Percentiles rank a stretch among this genome's conserved stretches.
These are phyloP conservation scores for Catharus ustulatus DNA, from an alignment of 2,797 vertebrate genomes.

Conservation along the genomic window DNA sequence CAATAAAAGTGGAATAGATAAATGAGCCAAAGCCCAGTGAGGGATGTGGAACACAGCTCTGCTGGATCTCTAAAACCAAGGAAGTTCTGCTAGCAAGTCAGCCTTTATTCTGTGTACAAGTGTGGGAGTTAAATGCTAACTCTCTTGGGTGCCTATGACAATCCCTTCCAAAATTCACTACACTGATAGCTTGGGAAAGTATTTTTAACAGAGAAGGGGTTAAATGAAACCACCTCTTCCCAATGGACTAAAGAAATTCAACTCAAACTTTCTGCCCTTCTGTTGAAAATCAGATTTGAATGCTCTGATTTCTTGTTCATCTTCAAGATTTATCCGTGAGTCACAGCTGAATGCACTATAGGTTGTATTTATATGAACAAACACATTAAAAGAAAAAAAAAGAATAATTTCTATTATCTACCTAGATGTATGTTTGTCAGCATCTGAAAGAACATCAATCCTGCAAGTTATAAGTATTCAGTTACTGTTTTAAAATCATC, in stretches of 20 bases:
- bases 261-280: neutral
- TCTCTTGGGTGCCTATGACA: neutral
- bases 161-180: neutral
- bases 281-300: constrained; percentile 68
- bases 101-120: neutral
- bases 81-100: neutral
- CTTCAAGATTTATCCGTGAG: constrained; percentile 71
- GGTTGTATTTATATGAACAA: constrained; percentile 68
- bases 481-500: constrained; percentile 58
- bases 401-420: constrained; percentile 61
- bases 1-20: neutral
- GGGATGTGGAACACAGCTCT: neutral
- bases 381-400: constrained; percentile 8
- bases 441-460: constrained; percentile 58
- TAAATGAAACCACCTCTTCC: constrained; percentile 17
- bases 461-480: constrained; percentile 50
- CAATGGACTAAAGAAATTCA: neutral
- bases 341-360: constrained; percentile 65
- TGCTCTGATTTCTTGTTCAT: constrained; percentile 51
- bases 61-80: neutral
- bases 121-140: neutral
- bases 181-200: neutral
- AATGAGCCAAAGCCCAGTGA: neutral
- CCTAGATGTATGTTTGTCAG: constrained; percentile 60
- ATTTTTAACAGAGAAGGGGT: constrained; percentile 2